Evolutionary conservation across 2,113 vertebrate species (phyloP), one percentile per base, ranked within the genome.

Genomic region (Osmerus mordax): DNA sequence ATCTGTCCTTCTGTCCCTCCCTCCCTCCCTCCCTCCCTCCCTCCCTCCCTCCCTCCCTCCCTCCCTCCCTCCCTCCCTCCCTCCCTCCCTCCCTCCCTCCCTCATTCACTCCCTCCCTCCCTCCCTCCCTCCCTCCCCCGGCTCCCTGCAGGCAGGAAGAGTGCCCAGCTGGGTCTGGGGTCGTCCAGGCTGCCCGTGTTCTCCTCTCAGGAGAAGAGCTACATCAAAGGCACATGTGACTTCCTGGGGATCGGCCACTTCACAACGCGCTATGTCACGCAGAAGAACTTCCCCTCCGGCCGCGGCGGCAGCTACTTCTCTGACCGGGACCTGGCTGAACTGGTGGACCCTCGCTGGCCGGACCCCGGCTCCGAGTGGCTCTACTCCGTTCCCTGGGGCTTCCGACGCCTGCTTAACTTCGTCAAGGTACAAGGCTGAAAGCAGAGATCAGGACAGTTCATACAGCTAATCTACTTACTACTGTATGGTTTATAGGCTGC

Each of bases 161-260:
- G 94, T 14, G 83, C 88, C 53, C 93, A 96, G 86, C 94, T 95
- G 86, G 94, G 94, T 78, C 83, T 96, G 75, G 91, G 89, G 1
- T 83, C 76, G n/a, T 96, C 95, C 0, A 87, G 95, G 47, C 80
- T 98, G 51, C 95, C 95, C 0, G 87, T 83, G 1, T 97, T 97
- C 89, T 94, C 92, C 0, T 84, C 90, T 47, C 93, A 94, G 77
- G 95, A 97, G 87, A 97, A 95, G 88, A 91, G 82, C 73, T 94
- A 93, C 41, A 90, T 96, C 18, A 94, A 90, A 83, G 95, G 95
- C 64, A 95, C 94, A 25, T 92, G 90, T 0, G 95, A 98, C 83
- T 97, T 97, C 88, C 78, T 97, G 84, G 95, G 95, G 55, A 80
- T 98, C 18, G 93, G 94, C 0, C 95, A 98, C 23, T 96, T 96